Evolutionary conservation across 2,797 vertebrate genomes (phyloP).

Genomic region (Cirrhinus mrigala): DNA sequence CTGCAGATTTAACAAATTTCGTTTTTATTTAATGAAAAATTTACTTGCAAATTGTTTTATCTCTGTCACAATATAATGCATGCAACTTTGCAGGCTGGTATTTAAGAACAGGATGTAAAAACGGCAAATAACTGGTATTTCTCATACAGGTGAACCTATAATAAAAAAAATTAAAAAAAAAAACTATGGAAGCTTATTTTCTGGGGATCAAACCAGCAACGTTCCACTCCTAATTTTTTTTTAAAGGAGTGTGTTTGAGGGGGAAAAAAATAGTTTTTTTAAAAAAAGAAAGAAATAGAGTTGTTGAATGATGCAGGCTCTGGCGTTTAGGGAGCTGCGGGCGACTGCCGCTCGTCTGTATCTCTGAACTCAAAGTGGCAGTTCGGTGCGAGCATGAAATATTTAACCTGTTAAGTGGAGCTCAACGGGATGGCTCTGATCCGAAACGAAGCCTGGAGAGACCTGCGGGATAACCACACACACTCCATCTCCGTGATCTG

Average conservation of each 20-base stretch:
- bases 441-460: conserved; percentile 48
- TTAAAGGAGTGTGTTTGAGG: background rate
- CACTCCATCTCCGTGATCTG: background rate
- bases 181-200: too few species aligned
- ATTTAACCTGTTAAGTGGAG: conserved; percentile 61
- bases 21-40: background rate
- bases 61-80: background rate
- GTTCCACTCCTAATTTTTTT: too few species aligned
- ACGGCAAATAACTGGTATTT: too few species aligned
- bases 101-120: background rate
- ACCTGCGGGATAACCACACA: conserved; percentile 18
- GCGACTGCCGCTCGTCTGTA: conserved; percentile 19
- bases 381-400: conserved; percentile 52
- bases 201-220: background rate
- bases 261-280: background rate
- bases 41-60: background rate
- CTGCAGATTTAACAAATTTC: background rate
- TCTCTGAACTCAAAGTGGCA: conserved; percentile 51
- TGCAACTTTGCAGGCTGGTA: background rate
- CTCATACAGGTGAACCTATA: too few species aligned
- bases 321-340: conserved; percentile 29
- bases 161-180: too few species aligned
- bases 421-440: conserved; percentile 44
- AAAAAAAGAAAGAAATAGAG: background rate
- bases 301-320: conserved; percentile 53